Evolutionary conservation across 2,113 vertebrate genomes (phyloP), one percentile per base, ranked within the genome.

Genomic region (Psilopsiagon aymara): DNA sequence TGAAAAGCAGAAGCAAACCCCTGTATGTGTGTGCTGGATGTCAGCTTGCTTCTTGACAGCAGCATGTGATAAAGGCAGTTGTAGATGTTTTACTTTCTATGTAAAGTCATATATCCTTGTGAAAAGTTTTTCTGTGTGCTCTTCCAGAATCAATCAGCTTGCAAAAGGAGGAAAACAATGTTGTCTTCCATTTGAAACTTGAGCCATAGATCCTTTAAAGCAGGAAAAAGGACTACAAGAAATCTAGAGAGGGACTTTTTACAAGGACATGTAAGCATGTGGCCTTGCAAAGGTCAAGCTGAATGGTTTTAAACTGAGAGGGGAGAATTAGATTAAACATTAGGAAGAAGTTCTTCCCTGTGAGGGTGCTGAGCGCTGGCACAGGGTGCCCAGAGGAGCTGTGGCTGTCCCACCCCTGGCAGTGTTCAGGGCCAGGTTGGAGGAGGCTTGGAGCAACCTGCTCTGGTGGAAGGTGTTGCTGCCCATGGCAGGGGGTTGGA

Each of bases 101-200:
- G 12, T 44, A 1, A 25, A 44, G 5, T 29, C 24, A 0, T 12
- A 3, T 21, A 33, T 28, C 37, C n/a, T 53, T 28, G 10, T 5
- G 28, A 10, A 13, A 70, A 20, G 16, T 10, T 51, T 5, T 82
- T 46, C 71, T 37, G 20, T 35, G 7, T 64, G 43, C 16, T 55
- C 15, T 86, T 82, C 43, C 18, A 80, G 17, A 88, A 53, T 29
- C 75, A 49, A 31, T 33, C 41, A 41, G 10, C 10, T 79, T 70
- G 49, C 1, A 74, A 43, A 60, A 60, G 9, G 12, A 74, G 3
- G 19, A 85, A 59, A 82, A 62, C 9, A 29, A 7, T 11, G 13
- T 27, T 55, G 31, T 41, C 39, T 69, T 66, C 24, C 20, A 7
- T 37, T 44, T 31, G 11, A 49, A 28, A 53, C 9, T 33, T 49